These are phyloP conservation scores for Triplophysa dalaica DNA, from an alignment of 2,113 vertebrate genomes.

Conservation along the genomic window DNA sequence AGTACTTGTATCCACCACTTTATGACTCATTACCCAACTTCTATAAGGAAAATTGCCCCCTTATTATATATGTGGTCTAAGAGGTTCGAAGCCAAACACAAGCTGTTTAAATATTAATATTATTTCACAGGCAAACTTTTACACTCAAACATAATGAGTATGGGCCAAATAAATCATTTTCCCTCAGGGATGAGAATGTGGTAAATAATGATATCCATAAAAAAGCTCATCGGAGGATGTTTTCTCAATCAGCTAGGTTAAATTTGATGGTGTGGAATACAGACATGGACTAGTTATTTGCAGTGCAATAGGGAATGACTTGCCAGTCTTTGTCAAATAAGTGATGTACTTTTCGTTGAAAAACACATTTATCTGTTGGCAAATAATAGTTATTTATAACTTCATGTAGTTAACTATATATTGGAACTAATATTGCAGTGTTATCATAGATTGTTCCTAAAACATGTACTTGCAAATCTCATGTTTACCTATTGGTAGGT, in stretches of 20 bases:
- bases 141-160: background rate
- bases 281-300: slow-evolving; percentile 30
- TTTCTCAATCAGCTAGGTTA: slow-evolving; percentile 43
- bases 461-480: slow-evolving; percentile 12
- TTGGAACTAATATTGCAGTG: background rate
- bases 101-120: background rate
- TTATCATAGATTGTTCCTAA: background rate
- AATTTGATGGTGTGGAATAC: slow-evolving; percentile 42
- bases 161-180: background rate
- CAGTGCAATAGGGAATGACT: background rate
- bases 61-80: slow-evolving; percentile 31
- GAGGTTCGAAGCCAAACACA: slow-evolving; percentile 2
- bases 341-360: background rate
- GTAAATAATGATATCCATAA: slow-evolving; percentile 33
- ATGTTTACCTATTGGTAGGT: slow-evolving; percentile 20
- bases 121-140: slow-evolving; percentile 20
- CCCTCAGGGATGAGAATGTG: slow-evolving; percentile 33
- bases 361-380: background rate
- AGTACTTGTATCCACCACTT: slow-evolving; percentile 21
- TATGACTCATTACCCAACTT: slow-evolving; percentile 35
- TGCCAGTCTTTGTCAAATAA: background rate
- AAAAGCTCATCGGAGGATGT: slow-evolving; percentile 29
- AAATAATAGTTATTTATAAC: background rate
- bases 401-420: background rate
- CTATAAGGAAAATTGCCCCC: slow-evolving; percentile 7